Base-by-base conservation (phyloP, 2,888 invertebrate species). In the Scaptomyza caliginosa region DNA sequence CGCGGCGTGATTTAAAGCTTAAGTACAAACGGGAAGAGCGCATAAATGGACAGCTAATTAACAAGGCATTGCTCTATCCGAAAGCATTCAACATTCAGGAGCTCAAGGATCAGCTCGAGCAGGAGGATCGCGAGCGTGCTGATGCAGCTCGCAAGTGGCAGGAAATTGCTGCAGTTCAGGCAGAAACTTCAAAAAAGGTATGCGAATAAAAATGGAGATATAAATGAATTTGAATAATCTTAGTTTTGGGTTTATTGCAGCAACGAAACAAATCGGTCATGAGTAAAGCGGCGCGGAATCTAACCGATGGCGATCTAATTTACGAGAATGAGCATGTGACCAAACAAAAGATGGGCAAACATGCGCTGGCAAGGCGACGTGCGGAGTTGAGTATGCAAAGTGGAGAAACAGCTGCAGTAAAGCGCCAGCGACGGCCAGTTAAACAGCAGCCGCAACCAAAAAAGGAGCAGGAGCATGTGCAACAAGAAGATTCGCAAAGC, bases 11-110 rank as follows among this genome's bases (percentile, higher is more conserved):
- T 83, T 92, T 99, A 8, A 98, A 98, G 91, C 92, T 96, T 26
- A 99, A 99, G 92, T 99, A 97, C 89, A 98, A 98, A 89, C 96
- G 96, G 81, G 99, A 99, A 90, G 98, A 98, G 88, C 93, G 94
- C 87, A 90, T 93, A 0, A 96, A 97, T 91, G 92, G 93, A n/a
- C 90, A 92, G 2, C 92, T 96, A 58, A 93, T 97, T 4, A 96
- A 96, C 88, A 95, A 94, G 85, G 96, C 96, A 0, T 90, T 97
- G 2, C 93, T 94, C 10, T 93, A 94, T 70, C 94, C 94, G 0
- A 93, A 94, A 32, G 92, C 93, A 21, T 96, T 96, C 91, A 94
- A 96, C 91, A 92, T 93, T 34, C 92, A 93, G 24, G 93, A 93
- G 38, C 90, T 95, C 16, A 92, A 94, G 75, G 91, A 93, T 48